phyloP scores from a whole-genome alignment of 53 echinoderm and acorn worm species.

The Holothuria scabra region DNA sequence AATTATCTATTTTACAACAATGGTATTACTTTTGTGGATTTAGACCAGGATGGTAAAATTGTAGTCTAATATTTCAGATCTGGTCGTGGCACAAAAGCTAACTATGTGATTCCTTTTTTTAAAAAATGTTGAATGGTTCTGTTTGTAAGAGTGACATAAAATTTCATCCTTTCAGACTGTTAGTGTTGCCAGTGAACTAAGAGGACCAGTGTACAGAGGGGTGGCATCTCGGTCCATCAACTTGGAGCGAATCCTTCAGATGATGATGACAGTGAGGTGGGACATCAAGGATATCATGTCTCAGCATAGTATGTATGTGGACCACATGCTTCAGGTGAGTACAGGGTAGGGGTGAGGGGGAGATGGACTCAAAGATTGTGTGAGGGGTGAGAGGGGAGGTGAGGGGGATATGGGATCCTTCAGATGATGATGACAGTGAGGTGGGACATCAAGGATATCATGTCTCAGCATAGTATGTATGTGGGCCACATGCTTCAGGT shows the following conservation, averaged over 20 bases:
- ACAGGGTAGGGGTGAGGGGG: too few species aligned
- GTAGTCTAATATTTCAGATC: too few species aligned
- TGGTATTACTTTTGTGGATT: too few species aligned
- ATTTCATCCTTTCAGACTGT: constrained; percentile 69
- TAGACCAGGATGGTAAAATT: too few species aligned
- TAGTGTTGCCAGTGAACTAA: constrained; percentile 85
- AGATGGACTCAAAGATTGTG: too few species aligned
- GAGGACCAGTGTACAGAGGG: constrained; percentile 88
- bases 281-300: constrained; percentile 98
- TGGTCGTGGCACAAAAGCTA: too few species aligned
- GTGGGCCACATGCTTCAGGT: constrained; percentile 85
- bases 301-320: constrained; percentile 95
- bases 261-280: constrained; percentile 90
- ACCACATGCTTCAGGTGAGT: constrained; percentile 83
- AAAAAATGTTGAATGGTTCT: not conserved
- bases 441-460: constrained; percentile 96
- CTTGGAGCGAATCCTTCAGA: constrained; percentile 84
- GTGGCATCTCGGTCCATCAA: constrained; percentile 82
- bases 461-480: constrained; percentile 66
- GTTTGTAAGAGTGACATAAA: not conserved
- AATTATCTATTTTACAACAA: too few species aligned
- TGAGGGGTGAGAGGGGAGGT: too few species aligned
- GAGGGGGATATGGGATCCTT: too few species aligned
- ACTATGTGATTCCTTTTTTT: not conserved
- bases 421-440: constrained; percentile 90